Evolutionary conservation across 2,113 vertebrate species (phyloP).

Genomic region (Silurus meridionalis): DNA sequence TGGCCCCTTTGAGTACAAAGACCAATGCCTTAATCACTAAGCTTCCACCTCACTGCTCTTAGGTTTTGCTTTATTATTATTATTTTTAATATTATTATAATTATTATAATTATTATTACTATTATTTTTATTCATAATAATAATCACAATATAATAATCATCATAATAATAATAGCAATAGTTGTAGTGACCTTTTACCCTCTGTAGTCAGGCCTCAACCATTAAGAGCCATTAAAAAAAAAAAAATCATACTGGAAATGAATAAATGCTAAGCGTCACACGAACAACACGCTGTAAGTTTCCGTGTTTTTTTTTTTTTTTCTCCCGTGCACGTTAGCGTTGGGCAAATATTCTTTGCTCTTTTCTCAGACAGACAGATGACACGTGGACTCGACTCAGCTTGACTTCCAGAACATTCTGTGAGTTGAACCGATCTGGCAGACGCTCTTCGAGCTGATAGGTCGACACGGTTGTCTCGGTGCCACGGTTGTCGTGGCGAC

Average conservation of each 20-base stretch:
- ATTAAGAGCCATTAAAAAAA: not conserved
- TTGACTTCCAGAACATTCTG: slow-evolving; percentile 39
- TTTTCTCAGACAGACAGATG: slow-evolving; percentile 41
- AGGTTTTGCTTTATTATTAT: not conserved
- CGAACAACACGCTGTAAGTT: not conserved
- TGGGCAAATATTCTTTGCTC: slow-evolving; percentile 37
- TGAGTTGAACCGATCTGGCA: slow-evolving; percentile 36
- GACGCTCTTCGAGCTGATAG: slow-evolving; percentile 44
- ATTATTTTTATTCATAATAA: not conserved
- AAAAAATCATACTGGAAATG: too few relatives aligned
- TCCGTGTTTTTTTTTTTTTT: not conserved
- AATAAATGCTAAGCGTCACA: not conserved
- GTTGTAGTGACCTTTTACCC: not conserved
- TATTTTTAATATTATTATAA: not conserved
- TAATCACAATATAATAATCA: not conserved
- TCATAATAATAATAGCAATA: too few relatives aligned
- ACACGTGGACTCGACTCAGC: slow-evolving; percentile 41
- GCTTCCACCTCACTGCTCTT: not conserved
- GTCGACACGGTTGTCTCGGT: slow-evolving; percentile 43
- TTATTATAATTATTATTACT: not conserved
- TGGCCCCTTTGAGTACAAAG: too few relatives aligned
- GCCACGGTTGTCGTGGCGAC: slow-evolving; percentile 54
- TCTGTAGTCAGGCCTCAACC: not conserved
- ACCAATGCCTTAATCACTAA: too few relatives aligned
- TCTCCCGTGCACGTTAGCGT: not conserved